A percentile compares a stretch with the other conserved stretches of the same genome.
Conservation (phyloP, 1,140 invertebrate genomes). For the Saccostrea echinata region DNA sequence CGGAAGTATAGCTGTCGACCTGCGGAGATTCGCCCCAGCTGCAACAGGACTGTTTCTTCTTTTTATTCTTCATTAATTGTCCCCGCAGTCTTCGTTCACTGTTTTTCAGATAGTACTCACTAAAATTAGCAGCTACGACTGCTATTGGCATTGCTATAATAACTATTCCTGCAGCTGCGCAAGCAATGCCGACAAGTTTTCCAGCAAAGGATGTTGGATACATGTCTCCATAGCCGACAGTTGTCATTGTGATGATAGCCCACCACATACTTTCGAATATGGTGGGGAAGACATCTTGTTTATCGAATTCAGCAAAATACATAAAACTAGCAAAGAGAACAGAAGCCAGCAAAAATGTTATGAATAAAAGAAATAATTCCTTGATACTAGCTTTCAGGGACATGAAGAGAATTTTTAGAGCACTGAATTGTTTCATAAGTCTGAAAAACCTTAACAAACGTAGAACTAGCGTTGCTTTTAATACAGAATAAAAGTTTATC, state of each 20-base stretch:
- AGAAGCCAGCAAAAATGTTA: constrained; percentile 64
- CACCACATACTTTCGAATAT: constrained; percentile 97
- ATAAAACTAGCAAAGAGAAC: constrained; percentile 65
- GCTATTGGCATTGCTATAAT: constrained; percentile 42
- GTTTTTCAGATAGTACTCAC: constrained; percentile 20
- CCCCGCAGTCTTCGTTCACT: constrained; percentile 23
- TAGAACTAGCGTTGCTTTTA: constrained; percentile 50
- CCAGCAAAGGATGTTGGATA: constrained; percentile 67
- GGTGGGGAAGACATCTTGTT: constrained; percentile 80
- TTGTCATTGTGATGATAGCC: constrained; percentile 98
- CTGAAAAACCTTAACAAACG: constrained; percentile 61
- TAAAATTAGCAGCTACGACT: constrained; percentile 33
- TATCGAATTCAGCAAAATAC: constrained; percentile 67
- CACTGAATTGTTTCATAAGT: constrained; percentile 56
- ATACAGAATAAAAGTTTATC: constrained; percentile 39
- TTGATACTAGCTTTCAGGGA: constrained; percentile 72
- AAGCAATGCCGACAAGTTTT: constrained; percentile 84
- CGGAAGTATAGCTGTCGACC: neutral
- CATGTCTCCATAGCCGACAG: constrained; percentile 92
- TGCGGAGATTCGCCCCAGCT: constrained; percentile 12
- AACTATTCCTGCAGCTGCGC: constrained; percentile 3
- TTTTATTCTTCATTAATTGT: constrained; percentile 9
- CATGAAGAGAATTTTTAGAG: constrained; percentile 57
- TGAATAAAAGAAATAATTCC: constrained; percentile 67
- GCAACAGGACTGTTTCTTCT: constrained; percentile 3